A percentile compares a stretch with the other conserved stretches of the same genome.
Conservation (phyloP, 37 sponge, comb jelly and placozoan species). For the Petrosia ficiformis region DNA sequence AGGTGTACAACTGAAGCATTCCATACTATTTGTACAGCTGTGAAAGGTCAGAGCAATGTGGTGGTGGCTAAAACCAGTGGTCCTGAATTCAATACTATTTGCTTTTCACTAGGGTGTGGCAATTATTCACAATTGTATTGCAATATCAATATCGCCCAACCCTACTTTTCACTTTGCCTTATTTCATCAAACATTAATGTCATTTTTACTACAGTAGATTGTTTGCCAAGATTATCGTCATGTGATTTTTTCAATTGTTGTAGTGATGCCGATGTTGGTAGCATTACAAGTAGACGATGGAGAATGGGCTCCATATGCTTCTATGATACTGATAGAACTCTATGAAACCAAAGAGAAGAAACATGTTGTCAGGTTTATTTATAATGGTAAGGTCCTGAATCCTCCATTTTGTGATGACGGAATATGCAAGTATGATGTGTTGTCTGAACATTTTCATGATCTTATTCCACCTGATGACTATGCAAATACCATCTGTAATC, state of each 20-base stretch:
- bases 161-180: too few species aligned
- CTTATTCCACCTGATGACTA: slow-evolving; percentile 22
- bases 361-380: slow-evolving; percentile 14
- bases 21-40: too few species aligned
- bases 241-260: not conserved
- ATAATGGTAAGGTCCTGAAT: slow-evolving; percentile 29
- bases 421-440: slow-evolving; percentile 28
- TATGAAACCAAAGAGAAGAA: not conserved
- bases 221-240: not conserved
- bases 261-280: slow-evolving; percentile 39
- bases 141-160: too few species aligned
- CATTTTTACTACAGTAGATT: too few species aligned
- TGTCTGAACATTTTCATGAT: slow-evolving; percentile 17
- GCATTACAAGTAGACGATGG: slow-evolving; percentile 38
- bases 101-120: too few species aligned
- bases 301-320: slow-evolving; percentile 43
- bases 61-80: too few species aligned
- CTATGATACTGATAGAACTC: slow-evolving; percentile 46
- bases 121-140: too few species aligned
- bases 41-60: too few species aligned
- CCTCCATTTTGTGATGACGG: slow-evolving; percentile 17
- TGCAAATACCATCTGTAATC: too few species aligned
- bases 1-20: too few species aligned
- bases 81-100: too few species aligned
- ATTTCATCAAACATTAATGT: too few species aligned